Base-by-base conservation (phyloP, 2,888 invertebrate genomes). In the Teleogryllus oceanicus region DNA sequence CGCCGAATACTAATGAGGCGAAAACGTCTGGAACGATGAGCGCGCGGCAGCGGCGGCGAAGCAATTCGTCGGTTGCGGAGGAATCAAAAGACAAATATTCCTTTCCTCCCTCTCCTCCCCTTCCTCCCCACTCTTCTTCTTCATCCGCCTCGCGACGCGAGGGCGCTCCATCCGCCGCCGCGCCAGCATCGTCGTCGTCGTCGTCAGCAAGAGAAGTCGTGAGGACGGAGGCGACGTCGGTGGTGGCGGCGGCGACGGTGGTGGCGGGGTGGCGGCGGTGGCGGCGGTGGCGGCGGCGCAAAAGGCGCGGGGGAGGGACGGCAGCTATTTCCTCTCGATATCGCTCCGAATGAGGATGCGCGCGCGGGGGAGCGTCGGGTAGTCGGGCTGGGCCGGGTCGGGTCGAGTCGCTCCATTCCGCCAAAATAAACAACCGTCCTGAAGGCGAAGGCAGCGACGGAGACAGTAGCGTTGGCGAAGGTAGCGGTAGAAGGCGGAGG, bases 271-370 rank as follows among this genome's bases (percentile, higher is more conserved):
- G 24, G 24, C 24, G 24, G 24, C 2, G 24, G 24, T 4, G 24
- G 4, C 2, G 24, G 62, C 62, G 62, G 62, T 13, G 3, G 62
- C 4, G 62, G 62, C 16, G 18, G 62, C 62, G 62, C 4, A 37
- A 37, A 4, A 3, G 62, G 18, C 62, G 62, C 62, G 62, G 62
- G 8, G 12, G 8, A 18, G 62, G 62, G 62, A 62, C 12, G 62
- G 62, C 13, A 0, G 16, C 62, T 16, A 62, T 62, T 62, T 62
- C 62, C 62, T 13, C 62, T 62, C 62, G 62, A 62, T 62, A 62
- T 62, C 62, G 62, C 62, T n/a, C 62, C 16, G 62, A 62, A 62
- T n/a, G 62, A n/a, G n/a, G 62, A 62, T n/a, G 62, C 62, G 62
- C 62, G 16, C 62, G 5, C 16, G 62, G 16, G 12, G 62, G 62